These are phyloP conservation scores for Laodelphax striatellus DNA, from an alignment of 1,140 invertebrate genomes.

Conservation along the genomic window DNA sequence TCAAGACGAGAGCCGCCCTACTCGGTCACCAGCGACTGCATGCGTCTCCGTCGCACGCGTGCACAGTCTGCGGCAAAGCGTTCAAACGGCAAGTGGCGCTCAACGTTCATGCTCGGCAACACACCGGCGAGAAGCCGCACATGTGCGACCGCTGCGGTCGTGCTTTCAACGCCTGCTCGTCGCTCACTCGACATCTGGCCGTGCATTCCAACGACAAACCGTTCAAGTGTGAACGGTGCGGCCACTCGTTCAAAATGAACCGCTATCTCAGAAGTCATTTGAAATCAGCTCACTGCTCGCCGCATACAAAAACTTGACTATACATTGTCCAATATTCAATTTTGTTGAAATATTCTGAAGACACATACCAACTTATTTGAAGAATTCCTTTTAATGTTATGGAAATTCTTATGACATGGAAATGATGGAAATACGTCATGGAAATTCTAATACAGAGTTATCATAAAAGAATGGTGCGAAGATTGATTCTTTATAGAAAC, in stretches of 20 bases:
- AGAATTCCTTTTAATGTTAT: no score
- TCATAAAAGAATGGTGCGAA: no score
- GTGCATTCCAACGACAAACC: slow-evolving; percentile 62
- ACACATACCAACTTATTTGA: no score
- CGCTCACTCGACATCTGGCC: slow-evolving; percentile 21
- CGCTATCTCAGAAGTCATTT: slow-evolving; percentile 36
- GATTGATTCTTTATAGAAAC: no score
- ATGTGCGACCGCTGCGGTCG: slow-evolving; percentile 23
- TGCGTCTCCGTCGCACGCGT: slow-evolving; percentile 26
- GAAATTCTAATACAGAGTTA: no score
- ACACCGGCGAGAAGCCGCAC: slow-evolving; percentile 18
- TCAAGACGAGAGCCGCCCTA: slow-evolving; percentile 20
- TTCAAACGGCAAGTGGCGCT: slow-evolving; percentile 27
- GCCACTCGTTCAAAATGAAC: slow-evolving; percentile 51
- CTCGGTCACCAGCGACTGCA: slow-evolving; percentile 33
- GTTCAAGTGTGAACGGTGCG: slow-evolving; percentile 58
- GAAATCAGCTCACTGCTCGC: not conserved
- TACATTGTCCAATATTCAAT: no score
- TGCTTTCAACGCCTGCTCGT: slow-evolving; percentile 11
- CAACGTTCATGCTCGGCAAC: slow-evolving; percentile 18
- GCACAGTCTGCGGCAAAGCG: slow-evolving; percentile 32
- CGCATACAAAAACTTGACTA: no score
- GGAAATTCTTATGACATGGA: no score
- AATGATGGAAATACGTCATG: no score
- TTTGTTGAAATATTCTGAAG: no score